phyloP scores from a whole-genome alignment of 2,888 invertebrate species.

The Celastrina argiolus region DNA sequence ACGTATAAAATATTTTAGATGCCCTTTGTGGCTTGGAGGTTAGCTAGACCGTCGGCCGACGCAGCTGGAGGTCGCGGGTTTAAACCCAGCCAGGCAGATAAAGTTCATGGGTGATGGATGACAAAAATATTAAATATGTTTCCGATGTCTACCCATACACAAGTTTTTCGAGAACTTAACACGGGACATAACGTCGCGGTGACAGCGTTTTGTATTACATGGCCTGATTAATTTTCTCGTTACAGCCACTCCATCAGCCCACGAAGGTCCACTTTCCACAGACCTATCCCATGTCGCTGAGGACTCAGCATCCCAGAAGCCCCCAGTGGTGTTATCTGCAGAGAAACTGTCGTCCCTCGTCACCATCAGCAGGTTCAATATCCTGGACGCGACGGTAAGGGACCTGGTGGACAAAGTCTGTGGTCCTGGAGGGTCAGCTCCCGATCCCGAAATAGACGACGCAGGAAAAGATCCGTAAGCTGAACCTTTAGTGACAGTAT shows the following conservation, averaged over 20 bases:
- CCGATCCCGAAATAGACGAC: not conserved
- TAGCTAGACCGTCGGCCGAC: too few relatives aligned
- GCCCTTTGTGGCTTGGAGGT: too few relatives aligned
- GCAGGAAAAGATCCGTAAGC: not conserved
- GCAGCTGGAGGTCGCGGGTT: too few relatives aligned
- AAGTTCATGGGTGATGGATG: too few relatives aligned
- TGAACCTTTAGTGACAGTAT: too few relatives aligned
- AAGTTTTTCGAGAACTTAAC: too few relatives aligned
- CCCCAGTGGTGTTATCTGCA: conserved; percentile 29
- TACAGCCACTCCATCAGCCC: not conserved
- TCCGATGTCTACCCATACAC: too few relatives aligned
- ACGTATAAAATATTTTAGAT: too few relatives aligned
- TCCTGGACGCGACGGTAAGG: conserved; percentile 54
- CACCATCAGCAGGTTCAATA: conserved; percentile 63
- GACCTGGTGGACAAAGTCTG: conserved; percentile 62
- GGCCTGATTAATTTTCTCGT: not conserved
- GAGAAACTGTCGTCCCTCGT: conserved; percentile 68
- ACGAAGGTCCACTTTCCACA: not conserved
- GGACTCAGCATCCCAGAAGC: not conserved
- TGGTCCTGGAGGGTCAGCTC: conserved; percentile 35
- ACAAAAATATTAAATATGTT: too few relatives aligned
- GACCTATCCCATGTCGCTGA: not conserved
- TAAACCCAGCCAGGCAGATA: too few relatives aligned
- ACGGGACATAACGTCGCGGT: too few relatives aligned
- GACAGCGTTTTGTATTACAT: too few relatives aligned